These are phyloP conservation scores for Alligator mississippiensis DNA, from an alignment of 2,113 vertebrate species.

Conservation along the genomic window DNA sequence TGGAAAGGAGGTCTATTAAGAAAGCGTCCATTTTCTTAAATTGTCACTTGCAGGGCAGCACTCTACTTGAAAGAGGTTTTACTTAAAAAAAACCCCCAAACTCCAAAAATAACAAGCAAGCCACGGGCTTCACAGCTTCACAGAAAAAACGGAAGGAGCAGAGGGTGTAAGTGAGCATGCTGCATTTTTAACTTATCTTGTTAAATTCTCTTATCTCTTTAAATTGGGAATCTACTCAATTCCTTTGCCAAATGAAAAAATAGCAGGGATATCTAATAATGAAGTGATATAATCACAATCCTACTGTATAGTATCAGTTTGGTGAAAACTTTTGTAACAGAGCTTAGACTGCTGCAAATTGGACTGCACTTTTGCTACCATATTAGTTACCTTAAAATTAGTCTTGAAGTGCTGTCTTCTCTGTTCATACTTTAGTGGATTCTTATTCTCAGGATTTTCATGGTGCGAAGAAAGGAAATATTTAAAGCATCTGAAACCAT, in stretches of 20 bases:
- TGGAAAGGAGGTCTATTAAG: rapidly evolving
- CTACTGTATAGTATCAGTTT: background rate
- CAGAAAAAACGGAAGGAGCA: background rate
- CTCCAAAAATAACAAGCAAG: background rate
- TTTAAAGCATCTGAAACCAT: background rate
- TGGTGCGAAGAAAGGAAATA: background rate
- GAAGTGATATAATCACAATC: background rate
- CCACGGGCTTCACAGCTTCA: background rate
- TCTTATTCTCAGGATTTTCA: background rate
- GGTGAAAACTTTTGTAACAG: background rate
- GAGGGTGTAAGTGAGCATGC: background rate
- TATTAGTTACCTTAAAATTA: rapidly evolving
- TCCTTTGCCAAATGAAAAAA: rapidly evolving
- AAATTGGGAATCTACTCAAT: background rate
- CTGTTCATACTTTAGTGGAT: background rate
- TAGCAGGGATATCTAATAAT: background rate
- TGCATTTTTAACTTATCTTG: too few species aligned
- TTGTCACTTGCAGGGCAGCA: background rate
- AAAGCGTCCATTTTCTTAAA: background rate
- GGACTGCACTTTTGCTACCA: background rate
- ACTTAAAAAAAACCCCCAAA: constrained; percentile 53
- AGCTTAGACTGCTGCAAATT: rapidly evolving
- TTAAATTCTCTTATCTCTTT: background rate
- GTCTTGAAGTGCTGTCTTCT: background rate
- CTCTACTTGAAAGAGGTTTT: constrained; percentile 52